A percentile compares a stretch with the other conserved stretches of the same genome.
These are phyloP conservation scores for Drosophila punjabiensis DNA, from an alignment of 1,140 invertebrate genomes.

Conservation along the genomic window DNA sequence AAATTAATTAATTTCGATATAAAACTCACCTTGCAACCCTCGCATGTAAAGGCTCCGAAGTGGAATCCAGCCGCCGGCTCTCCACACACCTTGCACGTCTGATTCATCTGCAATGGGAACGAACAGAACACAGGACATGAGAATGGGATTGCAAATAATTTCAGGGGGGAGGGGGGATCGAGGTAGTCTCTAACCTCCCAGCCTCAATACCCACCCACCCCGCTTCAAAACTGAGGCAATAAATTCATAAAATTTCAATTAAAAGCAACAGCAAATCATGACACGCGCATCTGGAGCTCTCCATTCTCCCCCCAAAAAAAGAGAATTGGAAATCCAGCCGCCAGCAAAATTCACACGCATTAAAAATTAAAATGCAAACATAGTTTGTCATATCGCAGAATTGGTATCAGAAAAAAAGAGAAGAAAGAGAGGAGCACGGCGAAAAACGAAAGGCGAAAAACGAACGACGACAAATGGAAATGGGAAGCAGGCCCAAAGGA, in stretches of 20 bases:
- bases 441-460: conserved; percentile 32
- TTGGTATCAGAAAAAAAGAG: conserved; percentile 71
- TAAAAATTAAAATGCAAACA: conserved; percentile 84
- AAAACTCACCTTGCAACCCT: conserved; percentile 93
- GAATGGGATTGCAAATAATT: conserved; percentile 25
- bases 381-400: conserved; percentile 83
- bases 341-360: conserved; percentile 85
- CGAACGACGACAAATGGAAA: conserved; percentile 71
- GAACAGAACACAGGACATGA: conserved; percentile 61
- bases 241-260: conserved; percentile 85
- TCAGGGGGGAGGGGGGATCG: neutral
- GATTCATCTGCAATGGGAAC: conserved; percentile 89
- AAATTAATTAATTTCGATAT: conserved; percentile 5
- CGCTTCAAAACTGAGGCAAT: conserved; percentile 64
- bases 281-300: conserved; percentile 71
- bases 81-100: conserved; percentile 93
- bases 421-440: conserved; percentile 16
- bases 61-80: conserved; percentile 95
- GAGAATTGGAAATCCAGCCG: conserved; percentile 44
- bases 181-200: neutral
- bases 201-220: conserved; percentile 1
- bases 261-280: conserved; percentile 85
- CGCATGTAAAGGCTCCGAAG: conserved; percentile 96
- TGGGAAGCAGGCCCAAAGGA: conserved; percentile 57
- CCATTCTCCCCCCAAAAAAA: conserved; percentile 33